Base-by-base conservation (phyloP, 2,888 invertebrate species). In the Sarcophaga rosellei region DNA sequence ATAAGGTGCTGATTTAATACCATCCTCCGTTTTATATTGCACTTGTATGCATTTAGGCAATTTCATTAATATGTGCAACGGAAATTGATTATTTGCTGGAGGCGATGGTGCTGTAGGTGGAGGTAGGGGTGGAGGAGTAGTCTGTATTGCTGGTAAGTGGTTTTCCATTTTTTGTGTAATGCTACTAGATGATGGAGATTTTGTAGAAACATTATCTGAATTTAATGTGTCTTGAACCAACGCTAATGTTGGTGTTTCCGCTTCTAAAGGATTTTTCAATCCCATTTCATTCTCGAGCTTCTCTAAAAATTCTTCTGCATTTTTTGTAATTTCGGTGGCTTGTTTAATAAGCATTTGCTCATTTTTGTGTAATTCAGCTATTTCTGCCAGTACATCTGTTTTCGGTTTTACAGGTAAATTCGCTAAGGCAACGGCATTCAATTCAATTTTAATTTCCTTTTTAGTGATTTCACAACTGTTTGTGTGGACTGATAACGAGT, bases 41-140 rank as follows among this genome's bases (percentile, higher is more conserved):
- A 86, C 86, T 25, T 86, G 86, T 74, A 86, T 86, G 47, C 86
- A 86, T 62, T 86, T 86, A 4, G 86, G 86, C 12, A 86, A 70
- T 78, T 86, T 86, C 86, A 84, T 86, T 78, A 86, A 59, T 23
- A 86, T 86, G 17, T 86, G 86, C 12, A 86, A 63, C 21, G 86
- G 86, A 77, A 86, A 86, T 57, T 86, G 81, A 59, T 81, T 86
- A 23, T 61, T 59, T 66, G 66, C 21, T 78, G 59, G 35, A 59
- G 20, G 53, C 17, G 74, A 17, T 47, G 66, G 45, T 23, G 74
- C 1, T 76, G 10, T 35, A 1, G 20, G 61, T 17, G 74, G 17
- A 23, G 66, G 35, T 23, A 72, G 1, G 74, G 81, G 44, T 53
- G 73, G 59, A 8, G 21, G 45, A 0, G 59, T 44, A n/a, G 12